phyloP scores from a whole-genome alignment of 1,140 invertebrate genomes.

The Procambarus virginalis region DNA sequence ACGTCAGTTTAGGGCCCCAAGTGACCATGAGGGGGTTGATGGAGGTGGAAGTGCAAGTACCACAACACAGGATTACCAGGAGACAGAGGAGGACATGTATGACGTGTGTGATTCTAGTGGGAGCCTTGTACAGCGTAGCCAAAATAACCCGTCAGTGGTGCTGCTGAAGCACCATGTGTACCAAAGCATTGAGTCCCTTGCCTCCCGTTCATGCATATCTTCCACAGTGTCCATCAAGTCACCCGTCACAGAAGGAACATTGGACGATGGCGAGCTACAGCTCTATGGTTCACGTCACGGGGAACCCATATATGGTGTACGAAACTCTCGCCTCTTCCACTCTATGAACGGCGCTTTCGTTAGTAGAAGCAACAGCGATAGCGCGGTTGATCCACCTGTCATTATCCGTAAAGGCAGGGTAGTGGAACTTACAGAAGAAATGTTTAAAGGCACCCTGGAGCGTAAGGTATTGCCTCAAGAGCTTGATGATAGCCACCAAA shows the following conservation, averaged over 20 bases:
- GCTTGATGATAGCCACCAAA: background rate
- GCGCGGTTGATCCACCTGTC: conserved; percentile 33
- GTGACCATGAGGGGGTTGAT: conserved; percentile 11
- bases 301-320: conserved; percentile 70
- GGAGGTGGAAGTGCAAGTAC: conserved; percentile 22
- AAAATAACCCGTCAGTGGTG: conserved; percentile 51
- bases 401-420: conserved; percentile 68
- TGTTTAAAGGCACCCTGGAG: conserved; percentile 66
- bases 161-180: conserved; percentile 68
- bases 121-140: background rate
- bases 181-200: conserved; percentile 65
- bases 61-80: conserved; percentile 38
- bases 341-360: conserved; percentile 70
- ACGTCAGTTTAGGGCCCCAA: conserved; percentile 38
- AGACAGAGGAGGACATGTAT: conserved; percentile 24
- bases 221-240: conserved; percentile 34
- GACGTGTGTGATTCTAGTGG: conserved; percentile 21
- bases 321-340: conserved; percentile 69
- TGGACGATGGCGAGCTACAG: conserved; percentile 68
- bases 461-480: background rate
- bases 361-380: conserved; percentile 24
- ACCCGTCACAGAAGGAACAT: conserved; percentile 13
- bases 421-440: conserved; percentile 70
- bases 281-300: conserved; percentile 70
- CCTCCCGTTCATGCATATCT: conserved; percentile 53